These are phyloP conservation scores for Ostrea denselamellosa DNA, from an alignment of 1,140 invertebrate species.

Conservation along the genomic window DNA sequence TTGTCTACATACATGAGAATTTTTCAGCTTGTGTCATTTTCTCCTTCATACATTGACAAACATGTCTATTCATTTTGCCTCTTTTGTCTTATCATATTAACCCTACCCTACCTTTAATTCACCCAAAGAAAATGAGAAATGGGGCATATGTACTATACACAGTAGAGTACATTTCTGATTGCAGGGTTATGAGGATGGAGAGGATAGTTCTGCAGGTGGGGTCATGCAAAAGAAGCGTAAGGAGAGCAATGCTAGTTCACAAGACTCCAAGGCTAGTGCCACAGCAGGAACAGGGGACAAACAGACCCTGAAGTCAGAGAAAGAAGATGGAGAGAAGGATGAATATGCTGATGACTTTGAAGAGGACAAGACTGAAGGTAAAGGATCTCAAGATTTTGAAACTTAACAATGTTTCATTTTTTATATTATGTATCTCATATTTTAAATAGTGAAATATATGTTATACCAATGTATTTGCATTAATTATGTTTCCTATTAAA, in stretches of 20 bases:
- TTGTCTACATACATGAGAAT: no score
- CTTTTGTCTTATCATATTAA: no score
- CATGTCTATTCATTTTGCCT: no score
- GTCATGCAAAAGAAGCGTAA: constrained; percentile 54
- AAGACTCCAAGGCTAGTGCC: constrained; percentile 58
- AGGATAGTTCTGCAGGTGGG: constrained; percentile 54
- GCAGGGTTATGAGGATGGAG: constrained; percentile 70
- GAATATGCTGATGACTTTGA: constrained; percentile 62
- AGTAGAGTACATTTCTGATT: constrained; percentile 16
- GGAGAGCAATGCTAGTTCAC: constrained; percentile 61
- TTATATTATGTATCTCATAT: background rate
- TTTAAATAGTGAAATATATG: background rate
- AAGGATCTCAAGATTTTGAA: constrained; percentile 47
- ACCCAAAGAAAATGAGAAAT: background rate
- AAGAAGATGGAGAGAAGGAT: constrained; percentile 48
- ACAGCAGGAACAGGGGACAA: constrained; percentile 57
- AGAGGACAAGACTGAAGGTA: constrained; percentile 54
- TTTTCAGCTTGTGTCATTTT: no score
- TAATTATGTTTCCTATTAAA: no score
- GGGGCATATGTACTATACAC: background rate
- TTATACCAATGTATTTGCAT: no score
- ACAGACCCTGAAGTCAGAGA: constrained; percentile 54
- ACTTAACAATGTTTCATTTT: background rate
- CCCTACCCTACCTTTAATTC: background rate
- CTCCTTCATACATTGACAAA: no score